phyloP scores from a whole-genome alignment of 2,113 vertebrate genomes.

The Motacilla alba region DNA sequence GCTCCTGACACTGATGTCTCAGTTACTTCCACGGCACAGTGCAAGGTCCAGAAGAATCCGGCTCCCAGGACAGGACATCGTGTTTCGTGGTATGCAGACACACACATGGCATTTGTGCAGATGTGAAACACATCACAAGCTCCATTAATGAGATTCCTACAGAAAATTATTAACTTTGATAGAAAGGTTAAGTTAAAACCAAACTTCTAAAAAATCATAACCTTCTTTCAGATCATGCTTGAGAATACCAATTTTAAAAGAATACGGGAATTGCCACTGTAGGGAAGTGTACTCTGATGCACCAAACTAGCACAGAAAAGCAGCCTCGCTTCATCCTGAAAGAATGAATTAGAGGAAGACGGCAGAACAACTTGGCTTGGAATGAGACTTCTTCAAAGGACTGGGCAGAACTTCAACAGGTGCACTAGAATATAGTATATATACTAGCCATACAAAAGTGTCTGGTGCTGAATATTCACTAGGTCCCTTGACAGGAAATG shows the following conservation, averaged over 20 bases:
- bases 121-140: background rate
- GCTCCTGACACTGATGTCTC: background rate
- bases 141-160: background rate
- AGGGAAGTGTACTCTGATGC: background rate
- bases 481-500: background rate
- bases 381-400: background rate
- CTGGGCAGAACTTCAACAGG: background rate
- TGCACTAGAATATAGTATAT: background rate
- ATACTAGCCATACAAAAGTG: background rate
- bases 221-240: background rate
- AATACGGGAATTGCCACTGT: background rate
- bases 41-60: background rate
- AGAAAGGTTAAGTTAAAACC: background rate
- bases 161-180: background rate
- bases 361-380: background rate
- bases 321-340: background rate
- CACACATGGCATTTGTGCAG: rapidly evolving
- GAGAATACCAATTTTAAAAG: background rate
- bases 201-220: background rate
- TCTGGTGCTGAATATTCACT: background rate
- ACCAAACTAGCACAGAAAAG: background rate
- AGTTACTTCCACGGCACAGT: background rate
- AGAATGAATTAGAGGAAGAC: background rate
- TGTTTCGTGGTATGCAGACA: background rate
- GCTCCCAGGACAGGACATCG: background rate